Conservation (phyloP, 2,888 invertebrate species). For the Synanthedon tipuliformis region DNA sequence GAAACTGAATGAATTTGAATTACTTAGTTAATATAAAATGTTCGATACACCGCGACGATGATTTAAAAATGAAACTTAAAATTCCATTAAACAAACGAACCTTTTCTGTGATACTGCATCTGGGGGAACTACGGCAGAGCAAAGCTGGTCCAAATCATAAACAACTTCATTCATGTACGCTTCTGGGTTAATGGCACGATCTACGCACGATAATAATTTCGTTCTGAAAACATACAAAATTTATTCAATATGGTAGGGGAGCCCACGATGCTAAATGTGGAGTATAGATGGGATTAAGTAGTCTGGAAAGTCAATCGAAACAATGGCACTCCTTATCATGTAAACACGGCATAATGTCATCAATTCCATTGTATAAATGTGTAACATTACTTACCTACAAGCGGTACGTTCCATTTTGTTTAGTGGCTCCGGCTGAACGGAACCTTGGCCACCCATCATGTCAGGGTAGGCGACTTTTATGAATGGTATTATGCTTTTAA, state of each 20-base stretch:
- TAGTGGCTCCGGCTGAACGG: slow-evolving; percentile 71
- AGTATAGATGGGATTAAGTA: background rate
- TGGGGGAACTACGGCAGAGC: slow-evolving; percentile 11
- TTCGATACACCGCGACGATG: no score
- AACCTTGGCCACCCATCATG: slow-evolving; percentile 70
- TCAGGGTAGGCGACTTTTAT: slow-evolving; percentile 83
- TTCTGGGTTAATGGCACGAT: slow-evolving; percentile 74
- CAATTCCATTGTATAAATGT: no score
- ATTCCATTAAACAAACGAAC: slow-evolving; percentile 13
- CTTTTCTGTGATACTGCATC: slow-evolving; percentile 37
- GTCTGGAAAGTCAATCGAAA: background rate
- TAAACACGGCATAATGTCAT: no score
- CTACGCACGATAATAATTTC: slow-evolving; percentile 75
- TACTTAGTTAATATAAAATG: background rate
- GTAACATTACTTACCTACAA: slow-evolving; percentile 38
- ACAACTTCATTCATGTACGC: slow-evolving; percentile 73
- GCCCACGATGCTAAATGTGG: no score
- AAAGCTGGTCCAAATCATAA: slow-evolving; percentile 75
- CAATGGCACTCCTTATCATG: no score
- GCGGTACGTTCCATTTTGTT: slow-evolving; percentile 63
- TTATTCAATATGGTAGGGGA: background rate
- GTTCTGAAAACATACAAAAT: slow-evolving; percentile 36
- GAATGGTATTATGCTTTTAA: slow-evolving; percentile 75
- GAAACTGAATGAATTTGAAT: slow-evolving; percentile 16
- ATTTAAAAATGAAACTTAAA: no score